Conservation (phyloP, 2,113 vertebrate genomes). For the Eubucco bourcierii region DNA sequence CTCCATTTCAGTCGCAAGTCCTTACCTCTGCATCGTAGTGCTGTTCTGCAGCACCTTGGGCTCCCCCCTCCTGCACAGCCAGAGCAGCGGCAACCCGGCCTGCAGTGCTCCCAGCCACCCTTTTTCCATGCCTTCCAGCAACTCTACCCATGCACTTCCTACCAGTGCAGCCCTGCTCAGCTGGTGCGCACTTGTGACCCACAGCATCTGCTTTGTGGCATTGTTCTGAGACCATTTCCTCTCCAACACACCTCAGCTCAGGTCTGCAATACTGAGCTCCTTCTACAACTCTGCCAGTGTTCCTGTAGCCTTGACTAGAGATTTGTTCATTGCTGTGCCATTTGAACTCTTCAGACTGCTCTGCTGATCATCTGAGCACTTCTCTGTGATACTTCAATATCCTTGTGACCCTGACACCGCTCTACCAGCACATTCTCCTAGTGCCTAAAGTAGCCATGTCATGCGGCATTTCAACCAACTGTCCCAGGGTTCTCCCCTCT, state of each 20-base stretch:
- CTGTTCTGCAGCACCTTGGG: not conserved
- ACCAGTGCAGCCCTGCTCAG: not conserved
- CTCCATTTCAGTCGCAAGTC: accelerated
- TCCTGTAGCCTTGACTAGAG: not conserved
- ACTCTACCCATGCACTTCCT: not conserved
- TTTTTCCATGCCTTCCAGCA: not conserved
- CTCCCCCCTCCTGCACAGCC: not conserved
- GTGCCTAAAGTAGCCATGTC: not conserved
- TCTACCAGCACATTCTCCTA: not conserved
- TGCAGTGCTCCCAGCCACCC: not conserved
- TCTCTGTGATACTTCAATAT: accelerated
- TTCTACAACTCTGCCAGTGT: not conserved
- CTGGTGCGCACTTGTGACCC: not conserved
- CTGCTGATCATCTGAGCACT: not conserved
- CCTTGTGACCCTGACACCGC: not conserved
- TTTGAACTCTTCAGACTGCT: not conserved
- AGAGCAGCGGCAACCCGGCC: not conserved
- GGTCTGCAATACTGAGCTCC: not conserved
- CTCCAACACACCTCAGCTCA: accelerated
- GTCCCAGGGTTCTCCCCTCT: not conserved
- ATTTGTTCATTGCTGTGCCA: accelerated
- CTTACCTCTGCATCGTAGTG: accelerated
- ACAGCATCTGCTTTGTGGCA: slow-evolving; percentile 3
- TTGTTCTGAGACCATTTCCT: not conserved
- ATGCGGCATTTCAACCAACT: not conserved